phyloP scores from a whole-genome alignment of 2,113 vertebrate genomes.

The Nycticryphes semicollaris region DNA sequence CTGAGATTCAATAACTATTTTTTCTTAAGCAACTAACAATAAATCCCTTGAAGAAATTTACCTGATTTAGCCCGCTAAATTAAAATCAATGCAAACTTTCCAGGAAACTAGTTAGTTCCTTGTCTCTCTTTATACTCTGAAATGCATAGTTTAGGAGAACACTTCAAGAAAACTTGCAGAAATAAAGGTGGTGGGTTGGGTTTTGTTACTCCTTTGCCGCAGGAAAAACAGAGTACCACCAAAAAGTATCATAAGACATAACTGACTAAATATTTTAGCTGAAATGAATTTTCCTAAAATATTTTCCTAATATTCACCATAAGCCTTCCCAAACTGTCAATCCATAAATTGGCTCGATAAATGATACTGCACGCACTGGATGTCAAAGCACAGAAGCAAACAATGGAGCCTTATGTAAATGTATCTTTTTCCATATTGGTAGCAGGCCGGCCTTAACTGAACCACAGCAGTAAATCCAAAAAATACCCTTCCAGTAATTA shows the following conservation, averaged over 20 bases:
- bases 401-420: neutral
- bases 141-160: neutral
- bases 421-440: neutral
- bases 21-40: slow-evolving; percentile 39
- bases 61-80: slow-evolving; percentile 10
- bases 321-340: neutral
- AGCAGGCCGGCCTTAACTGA: neutral
- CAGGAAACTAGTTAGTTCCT: neutral
- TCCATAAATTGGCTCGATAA: neutral
- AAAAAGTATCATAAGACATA: rapidly evolving
- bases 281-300: neutral
- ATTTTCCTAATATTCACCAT: neutral
- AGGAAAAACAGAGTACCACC: neutral
- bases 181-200: neutral
- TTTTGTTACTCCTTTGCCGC: neutral
- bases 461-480: neutral
- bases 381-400: neutral
- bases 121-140: neutral
- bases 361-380: neutral
- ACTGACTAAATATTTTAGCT: neutral
- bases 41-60: slow-evolving; percentile 43
- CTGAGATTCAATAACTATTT: slow-evolving; percentile 53
- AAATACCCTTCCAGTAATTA: neutral
- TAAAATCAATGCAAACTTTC: slow-evolving; percentile 1
- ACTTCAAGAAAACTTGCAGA: neutral